Evolutionary conservation across 2,797 vertebrate genomes (phyloP).

Genomic region (Fundulus diaphanus): DNA sequence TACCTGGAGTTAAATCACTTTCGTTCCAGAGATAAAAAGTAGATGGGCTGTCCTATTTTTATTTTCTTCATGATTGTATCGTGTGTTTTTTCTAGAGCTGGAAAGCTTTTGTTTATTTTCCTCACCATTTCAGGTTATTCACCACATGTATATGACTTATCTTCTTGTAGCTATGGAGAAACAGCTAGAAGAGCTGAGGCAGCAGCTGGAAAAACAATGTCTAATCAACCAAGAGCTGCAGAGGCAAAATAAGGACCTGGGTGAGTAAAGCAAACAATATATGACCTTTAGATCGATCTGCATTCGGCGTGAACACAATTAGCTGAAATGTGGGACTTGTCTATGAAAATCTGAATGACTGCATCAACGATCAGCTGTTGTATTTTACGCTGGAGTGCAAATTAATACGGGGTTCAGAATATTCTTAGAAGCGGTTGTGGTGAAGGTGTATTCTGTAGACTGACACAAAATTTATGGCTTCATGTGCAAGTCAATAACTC

Average conservation of each 20-base stretch:
- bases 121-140: not conserved
- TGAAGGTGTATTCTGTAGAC: not conserved
- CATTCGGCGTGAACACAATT: not conserved
- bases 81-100: not conserved
- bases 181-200: slow-evolving; percentile 77
- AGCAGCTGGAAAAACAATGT: slow-evolving; percentile 81
- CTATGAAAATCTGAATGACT: not conserved
- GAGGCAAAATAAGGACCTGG: slow-evolving; percentile 77
- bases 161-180: slow-evolving; percentile 78
- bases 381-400: too few relatives aligned
- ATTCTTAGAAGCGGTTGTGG: too few relatives aligned
- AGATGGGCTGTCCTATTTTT: not conserved
- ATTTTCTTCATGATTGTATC: not conserved
- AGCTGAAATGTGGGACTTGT: not conserved
- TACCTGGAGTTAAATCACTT: not conserved
- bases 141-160: not conserved
- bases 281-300: not conserved
- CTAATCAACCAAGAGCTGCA: slow-evolving; percentile 76
- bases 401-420: too few relatives aligned
- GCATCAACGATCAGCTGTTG: not conserved
- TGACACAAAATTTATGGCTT: not conserved
- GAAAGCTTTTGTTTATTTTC: not conserved
- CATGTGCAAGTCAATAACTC: not conserved
- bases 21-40: not conserved
- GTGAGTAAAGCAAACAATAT: slow-evolving; percentile 61